phyloP scores from a whole-genome alignment of 2,888 invertebrate species.

The Nymphalis c-album region DNA sequence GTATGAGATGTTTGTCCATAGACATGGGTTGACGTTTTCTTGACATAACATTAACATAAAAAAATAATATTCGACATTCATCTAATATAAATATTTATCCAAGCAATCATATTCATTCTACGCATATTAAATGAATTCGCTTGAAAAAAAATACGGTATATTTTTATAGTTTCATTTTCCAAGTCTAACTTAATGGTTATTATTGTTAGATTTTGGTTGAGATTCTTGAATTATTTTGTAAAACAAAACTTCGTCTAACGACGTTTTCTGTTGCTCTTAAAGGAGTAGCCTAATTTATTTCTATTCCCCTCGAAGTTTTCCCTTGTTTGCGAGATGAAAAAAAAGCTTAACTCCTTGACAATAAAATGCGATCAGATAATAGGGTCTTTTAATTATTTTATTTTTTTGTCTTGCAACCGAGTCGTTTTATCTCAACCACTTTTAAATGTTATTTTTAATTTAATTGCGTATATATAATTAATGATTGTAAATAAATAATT shows the following conservation, averaged over 20 bases:
- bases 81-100: neutral
- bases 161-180: neutral
- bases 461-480: too few relatives aligned
- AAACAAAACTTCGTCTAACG: constrained; percentile 5
- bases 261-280: constrained; percentile 12
- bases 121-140: neutral
- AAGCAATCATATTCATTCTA: neutral
- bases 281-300: constrained; percentile 15
- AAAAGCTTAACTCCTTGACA: constrained; percentile 11
- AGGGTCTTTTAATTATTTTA: constrained; percentile 7
- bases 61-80: neutral
- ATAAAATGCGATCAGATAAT: constrained; percentile 13
- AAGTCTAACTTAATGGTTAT: too few relatives aligned
- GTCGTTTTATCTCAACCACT: too few relatives aligned
- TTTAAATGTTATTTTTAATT: too few relatives aligned
- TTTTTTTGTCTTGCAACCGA: constrained; percentile 7
- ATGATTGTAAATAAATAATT: too few relatives aligned
- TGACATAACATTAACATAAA: neutral
- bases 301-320: constrained; percentile 13
- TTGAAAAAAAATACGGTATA: neutral
- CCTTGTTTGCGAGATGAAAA: constrained; percentile 15
- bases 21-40: constrained; percentile 5
- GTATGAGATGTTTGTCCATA: neutral
- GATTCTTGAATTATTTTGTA: constrained; percentile 9
- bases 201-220: neutral